Evolutionary conservation across 2,888 invertebrate genomes (phyloP), one percentile per base, ranked within the genome.

Genomic region (Cyclophora albipunctata): DNA sequence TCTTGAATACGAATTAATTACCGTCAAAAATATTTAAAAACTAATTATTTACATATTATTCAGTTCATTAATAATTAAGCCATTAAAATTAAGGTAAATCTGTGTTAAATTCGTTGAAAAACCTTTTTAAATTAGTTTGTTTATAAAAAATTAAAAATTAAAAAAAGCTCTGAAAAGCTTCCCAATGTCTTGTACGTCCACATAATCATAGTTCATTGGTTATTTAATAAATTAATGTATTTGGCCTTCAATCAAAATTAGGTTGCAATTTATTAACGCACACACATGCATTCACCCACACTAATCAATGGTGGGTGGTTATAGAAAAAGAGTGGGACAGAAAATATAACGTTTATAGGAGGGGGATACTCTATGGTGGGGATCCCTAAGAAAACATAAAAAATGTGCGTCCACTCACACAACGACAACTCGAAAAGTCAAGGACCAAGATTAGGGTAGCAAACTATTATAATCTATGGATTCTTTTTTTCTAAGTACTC

Each of bases 261-360:
- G 83, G 81, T 84, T 86, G 83, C 80, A 81, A 81, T 86, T 84
- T 81, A 79, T 81, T 79, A 81, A 83, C 81, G 64, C 83, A 79
- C 77, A 82, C 84, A 75, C 60, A 63, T 63, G 59, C 45, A 55
- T 7, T 33, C 62, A 81, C 78, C 72, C 84, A 82, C 78, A 81
- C 80, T 58, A 54, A 55, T 54, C 42, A 52, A 63, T 47, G 46
- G 58, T 50, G 60, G 66, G 66, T 60, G 66, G 64, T 78, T 77
- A 84, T 86, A 84, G 85, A 83, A 83, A 85, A 84, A 86, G 86
- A 87, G 86, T 81, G 82, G 84, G 87, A 87, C 81, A 83, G 84
- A 37, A 78, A 81, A 75, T 72, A 76, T 78, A 79, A 79, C 71
- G 71, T 69, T 69, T 67, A 76, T 75, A 76, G 78, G 82, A 71